phyloP scores from a whole-genome alignment of 2,797 vertebrate genomes.

The Cryptoprocta ferox region DNA sequence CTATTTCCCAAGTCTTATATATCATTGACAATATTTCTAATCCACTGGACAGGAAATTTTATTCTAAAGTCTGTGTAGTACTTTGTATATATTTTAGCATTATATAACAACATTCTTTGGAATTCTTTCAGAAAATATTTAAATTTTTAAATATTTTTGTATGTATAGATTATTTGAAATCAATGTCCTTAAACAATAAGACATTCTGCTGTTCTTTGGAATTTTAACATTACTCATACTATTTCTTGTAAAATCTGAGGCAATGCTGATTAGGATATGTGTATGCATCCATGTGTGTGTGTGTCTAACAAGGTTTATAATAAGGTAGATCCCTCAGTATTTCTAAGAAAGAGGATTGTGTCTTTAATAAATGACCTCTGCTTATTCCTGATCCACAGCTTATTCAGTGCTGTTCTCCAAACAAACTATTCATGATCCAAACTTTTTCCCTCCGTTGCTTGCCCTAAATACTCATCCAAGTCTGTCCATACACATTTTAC shows the following conservation, averaged over 20 bases:
- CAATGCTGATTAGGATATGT: not conserved
- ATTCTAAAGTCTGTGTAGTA: not conserved
- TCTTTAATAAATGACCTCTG: not conserved
- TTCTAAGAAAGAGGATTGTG: not conserved
- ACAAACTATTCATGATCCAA: not conserved
- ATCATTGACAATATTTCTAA: not conserved
- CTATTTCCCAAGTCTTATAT: not conserved
- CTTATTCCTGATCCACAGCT: not conserved
- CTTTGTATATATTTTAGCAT: not conserved
- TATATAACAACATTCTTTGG: not conserved
- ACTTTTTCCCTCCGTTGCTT: not conserved
- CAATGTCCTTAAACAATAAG: not conserved
- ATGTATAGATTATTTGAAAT: not conserved
- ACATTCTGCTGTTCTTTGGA: not conserved
- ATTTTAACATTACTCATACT: constrained; percentile 41
- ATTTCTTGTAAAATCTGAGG: not conserved
- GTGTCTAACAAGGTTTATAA: not conserved
- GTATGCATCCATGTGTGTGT: not conserved
- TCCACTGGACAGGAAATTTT: not conserved
- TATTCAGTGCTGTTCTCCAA: constrained; percentile 29
- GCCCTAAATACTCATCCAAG: not conserved
- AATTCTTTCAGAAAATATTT: not conserved
- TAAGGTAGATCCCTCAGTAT: not conserved
- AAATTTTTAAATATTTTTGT: not conserved
- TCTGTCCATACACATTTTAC: not conserved